phyloP scores from a whole-genome alignment of 1,140 invertebrate species.

The Drosophila pectinifera region DNA sequence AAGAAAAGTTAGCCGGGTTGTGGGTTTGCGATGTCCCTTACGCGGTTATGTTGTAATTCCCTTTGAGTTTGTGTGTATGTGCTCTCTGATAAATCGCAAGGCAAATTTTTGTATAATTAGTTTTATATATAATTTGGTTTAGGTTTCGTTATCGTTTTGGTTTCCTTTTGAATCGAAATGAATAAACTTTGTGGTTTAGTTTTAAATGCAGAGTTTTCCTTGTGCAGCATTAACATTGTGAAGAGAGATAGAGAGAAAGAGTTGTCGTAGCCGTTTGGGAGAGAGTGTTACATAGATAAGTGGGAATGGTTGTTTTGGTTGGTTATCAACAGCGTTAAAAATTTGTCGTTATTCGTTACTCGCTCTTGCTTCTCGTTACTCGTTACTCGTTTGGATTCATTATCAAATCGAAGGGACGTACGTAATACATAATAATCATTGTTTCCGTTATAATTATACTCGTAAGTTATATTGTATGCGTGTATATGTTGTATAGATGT shows the following conservation, averaged over 20 bases:
- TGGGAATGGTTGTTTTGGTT: slow-evolving; percentile 59
- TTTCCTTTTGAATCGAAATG: slow-evolving; percentile 62
- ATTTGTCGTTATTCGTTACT: slow-evolving; percentile 42
- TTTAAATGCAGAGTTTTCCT: slow-evolving; percentile 84
- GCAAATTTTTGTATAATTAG: slow-evolving; percentile 52
- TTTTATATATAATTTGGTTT: slow-evolving; percentile 45
- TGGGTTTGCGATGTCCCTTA: slow-evolving; percentile 20
- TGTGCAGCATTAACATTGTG: slow-evolving; percentile 84
- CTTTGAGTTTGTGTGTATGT: slow-evolving; percentile 29
- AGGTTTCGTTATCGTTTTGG: slow-evolving; percentile 18
- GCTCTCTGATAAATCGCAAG: slow-evolving; percentile 53
- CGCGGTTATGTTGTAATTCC: slow-evolving; percentile 29
- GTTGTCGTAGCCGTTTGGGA: slow-evolving; percentile 59
- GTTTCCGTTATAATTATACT: slow-evolving; percentile 58
- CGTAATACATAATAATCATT: slow-evolving; percentile 66
- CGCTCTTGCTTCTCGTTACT: not conserved
- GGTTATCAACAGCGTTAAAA: slow-evolving; percentile 69
- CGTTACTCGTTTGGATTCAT: slow-evolving; percentile 53
- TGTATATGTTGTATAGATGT: slow-evolving; percentile 60
- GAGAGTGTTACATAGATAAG: slow-evolving; percentile 65
- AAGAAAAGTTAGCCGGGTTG: slow-evolving; percentile 39
- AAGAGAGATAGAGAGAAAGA: slow-evolving; percentile 65
- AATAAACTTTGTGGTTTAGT: slow-evolving; percentile 67
- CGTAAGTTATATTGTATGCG: slow-evolving; percentile 55
- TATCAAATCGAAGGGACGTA: slow-evolving; percentile 73